phyloP scores from a whole-genome alignment of 2,797 vertebrate species.

The Dryobates pubescens region DNA sequence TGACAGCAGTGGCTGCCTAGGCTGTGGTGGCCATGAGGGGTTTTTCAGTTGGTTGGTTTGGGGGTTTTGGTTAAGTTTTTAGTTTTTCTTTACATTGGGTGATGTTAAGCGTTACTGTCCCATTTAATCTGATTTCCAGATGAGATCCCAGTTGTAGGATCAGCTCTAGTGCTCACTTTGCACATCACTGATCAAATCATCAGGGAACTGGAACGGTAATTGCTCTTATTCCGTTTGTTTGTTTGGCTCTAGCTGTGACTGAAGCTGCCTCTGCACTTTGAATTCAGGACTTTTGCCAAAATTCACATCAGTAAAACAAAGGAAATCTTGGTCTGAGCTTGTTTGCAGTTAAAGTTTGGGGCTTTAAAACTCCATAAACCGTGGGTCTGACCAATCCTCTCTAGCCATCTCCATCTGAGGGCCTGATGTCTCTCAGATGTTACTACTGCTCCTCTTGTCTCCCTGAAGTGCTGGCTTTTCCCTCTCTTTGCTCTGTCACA shows the following conservation, averaged over 20 bases:
- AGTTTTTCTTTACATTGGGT: background rate
- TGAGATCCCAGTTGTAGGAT: background rate
- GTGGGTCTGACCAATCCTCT: background rate
- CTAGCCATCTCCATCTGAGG: background rate
- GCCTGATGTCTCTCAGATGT: accelerated
- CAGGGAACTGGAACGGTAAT: background rate
- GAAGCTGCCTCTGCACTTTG: background rate
- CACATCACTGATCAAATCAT: background rate
- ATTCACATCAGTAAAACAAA: background rate
- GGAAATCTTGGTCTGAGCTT: background rate
- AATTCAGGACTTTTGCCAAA: background rate
- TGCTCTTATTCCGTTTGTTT: background rate
- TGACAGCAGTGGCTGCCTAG: background rate
- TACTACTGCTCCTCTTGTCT: background rate
- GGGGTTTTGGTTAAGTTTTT: too few relatives aligned
- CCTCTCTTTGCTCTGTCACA: background rate
- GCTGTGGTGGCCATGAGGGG: background rate
- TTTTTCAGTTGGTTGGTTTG: too few relatives aligned
- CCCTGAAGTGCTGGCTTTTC: background rate
- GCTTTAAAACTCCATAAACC: background rate
- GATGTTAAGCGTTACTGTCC: background rate
- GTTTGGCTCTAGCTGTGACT: background rate
- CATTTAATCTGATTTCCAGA: background rate
- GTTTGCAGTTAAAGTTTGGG: background rate
- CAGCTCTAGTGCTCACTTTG: background rate